Percentiles rank a stretch among this genome's conserved stretches.
phyloP scores from a whole-genome alignment of 2,888 invertebrate genomes.

The Zelleria hepariella region DNA sequence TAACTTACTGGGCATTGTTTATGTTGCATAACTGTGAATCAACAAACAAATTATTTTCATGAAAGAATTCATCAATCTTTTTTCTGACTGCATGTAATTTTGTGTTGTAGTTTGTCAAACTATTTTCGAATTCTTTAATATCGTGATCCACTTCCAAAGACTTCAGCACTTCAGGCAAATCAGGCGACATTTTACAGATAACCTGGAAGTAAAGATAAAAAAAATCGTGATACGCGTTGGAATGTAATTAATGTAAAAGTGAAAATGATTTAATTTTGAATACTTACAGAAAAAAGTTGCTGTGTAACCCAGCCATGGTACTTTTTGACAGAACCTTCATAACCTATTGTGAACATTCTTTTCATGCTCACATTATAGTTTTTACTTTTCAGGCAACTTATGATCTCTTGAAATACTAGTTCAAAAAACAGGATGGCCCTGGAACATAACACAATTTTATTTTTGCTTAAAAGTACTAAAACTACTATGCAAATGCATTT shows the following conservation, averaged over 20 bases:
- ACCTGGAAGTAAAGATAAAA: conserved; percentile 67
- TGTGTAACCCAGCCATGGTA: conserved; percentile 85
- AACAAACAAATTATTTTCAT: conserved; percentile 63
- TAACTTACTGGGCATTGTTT: too few species aligned
- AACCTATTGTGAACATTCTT: conserved; percentile 75
- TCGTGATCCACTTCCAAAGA: conserved; percentile 54
- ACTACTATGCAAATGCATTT: too few species aligned
- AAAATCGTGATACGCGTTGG: not conserved
- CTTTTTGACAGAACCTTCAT: conserved; percentile 78
- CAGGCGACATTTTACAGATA: conserved; percentile 75
- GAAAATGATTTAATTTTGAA: not conserved
- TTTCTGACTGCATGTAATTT: conserved; percentile 72
- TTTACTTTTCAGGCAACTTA: conserved; percentile 56
- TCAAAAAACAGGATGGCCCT: conserved; percentile 77
- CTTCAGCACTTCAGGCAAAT: conserved; percentile 67
- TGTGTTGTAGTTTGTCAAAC: conserved; percentile 53
- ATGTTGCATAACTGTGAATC: not conserved
- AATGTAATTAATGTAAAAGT: too few species aligned
- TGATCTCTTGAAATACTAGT: conserved; percentile 69
- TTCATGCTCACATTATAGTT: conserved; percentile 71
- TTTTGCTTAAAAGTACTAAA: too few species aligned
- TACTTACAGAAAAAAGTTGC: conserved; percentile 78
- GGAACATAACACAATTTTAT: conserved; percentile 20
- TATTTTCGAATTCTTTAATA: conserved; percentile 46
- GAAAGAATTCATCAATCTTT: conserved; percentile 74